Evolutionary conservation across 2,797 vertebrate genomes (phyloP), one percentile per base, ranked within the genome.

Genomic region (Falco biarmicus): DNA sequence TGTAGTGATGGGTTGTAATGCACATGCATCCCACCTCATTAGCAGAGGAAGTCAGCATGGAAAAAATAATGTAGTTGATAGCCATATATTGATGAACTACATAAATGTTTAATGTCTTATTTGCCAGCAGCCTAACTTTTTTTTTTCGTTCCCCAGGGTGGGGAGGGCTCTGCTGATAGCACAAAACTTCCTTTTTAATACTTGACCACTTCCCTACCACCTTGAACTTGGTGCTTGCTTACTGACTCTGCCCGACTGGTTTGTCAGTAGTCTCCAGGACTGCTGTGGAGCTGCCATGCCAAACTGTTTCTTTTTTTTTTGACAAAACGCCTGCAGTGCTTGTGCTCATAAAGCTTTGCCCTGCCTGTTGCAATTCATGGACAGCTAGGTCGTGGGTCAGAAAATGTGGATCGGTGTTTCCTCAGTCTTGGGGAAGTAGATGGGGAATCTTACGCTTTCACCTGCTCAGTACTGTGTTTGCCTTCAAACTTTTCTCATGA

Each of bases 1-100:
- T 77, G 5, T 28, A 19, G 28, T 7, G 32, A 10, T 83, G 50
- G 12, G 7, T 84, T 71, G 2, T 43, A 54, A 22, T 6, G 47
- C 10, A 24, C 1, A 0, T 41, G 18, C 32, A 53, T 93, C 17
- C 11, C 34, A 43, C 19, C 26, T 81, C 0, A 0, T 68, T 86
- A 78, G 34, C 61, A 78, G 54, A 64, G 68, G 53, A 83, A 34
- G 34, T 53, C 24, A 54, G 7, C 6, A 6, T 45, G 41, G 78
- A 54, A n/a, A 74, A 61, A 82, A 59, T 9, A 51, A 34, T 12
- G 24, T 21, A 39, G 18, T 15, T 63, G 50, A 16, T 75, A 75
- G 37, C 24, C 14, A 7, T 37, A 5, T 87, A 56, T 87, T 74
- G 48, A 56, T 45, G 18, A 81, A 26, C 28, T 68, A 7, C 10